phyloP scores from a whole-genome alignment of 2,888 invertebrate species.

The Pheosia gnoma region DNA sequence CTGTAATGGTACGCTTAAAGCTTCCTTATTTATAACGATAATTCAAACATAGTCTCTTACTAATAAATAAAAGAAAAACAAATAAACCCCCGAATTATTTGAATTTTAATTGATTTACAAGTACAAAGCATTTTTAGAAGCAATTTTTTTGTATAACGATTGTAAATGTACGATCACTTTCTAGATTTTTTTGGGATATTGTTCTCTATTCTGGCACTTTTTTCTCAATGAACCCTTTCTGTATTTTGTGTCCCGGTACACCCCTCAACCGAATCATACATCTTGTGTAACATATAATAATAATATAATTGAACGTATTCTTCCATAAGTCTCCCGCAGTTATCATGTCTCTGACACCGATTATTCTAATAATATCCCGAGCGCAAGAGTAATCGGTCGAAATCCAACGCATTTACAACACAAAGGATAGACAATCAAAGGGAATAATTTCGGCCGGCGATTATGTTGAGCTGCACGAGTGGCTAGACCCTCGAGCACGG shows the following conservation, averaged over 20 bases:
- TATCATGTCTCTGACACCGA: constrained; percentile 21
- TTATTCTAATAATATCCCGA: constrained; percentile 29
- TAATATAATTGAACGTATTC: not conserved
- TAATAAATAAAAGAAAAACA: too few species aligned
- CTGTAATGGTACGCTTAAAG: too few species aligned
- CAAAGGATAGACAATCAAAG: constrained; percentile 70
- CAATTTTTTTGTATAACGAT: too few species aligned
- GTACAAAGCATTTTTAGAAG: too few species aligned
- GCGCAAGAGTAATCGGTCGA: constrained; percentile 43
- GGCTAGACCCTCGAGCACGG: constrained; percentile 44
- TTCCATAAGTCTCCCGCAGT: not conserved
- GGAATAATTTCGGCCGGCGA: constrained; percentile 71
- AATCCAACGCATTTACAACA: constrained; percentile 63
- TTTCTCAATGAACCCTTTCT: too few species aligned
- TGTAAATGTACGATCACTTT: too few species aligned
- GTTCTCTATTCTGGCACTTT: too few species aligned
- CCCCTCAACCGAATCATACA: not conserved
- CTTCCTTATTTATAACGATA: too few species aligned
- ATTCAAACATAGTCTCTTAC: too few species aligned
- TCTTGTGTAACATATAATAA: not conserved
- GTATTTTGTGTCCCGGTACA: not conserved
- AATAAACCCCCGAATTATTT: too few species aligned
- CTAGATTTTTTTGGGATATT: too few species aligned
- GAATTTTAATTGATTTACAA: too few species aligned
- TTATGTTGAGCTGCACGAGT: constrained; percentile 65